Conservation (phyloP, 2,888 invertebrate genomes). For the Ophioninae sp. region DNA sequence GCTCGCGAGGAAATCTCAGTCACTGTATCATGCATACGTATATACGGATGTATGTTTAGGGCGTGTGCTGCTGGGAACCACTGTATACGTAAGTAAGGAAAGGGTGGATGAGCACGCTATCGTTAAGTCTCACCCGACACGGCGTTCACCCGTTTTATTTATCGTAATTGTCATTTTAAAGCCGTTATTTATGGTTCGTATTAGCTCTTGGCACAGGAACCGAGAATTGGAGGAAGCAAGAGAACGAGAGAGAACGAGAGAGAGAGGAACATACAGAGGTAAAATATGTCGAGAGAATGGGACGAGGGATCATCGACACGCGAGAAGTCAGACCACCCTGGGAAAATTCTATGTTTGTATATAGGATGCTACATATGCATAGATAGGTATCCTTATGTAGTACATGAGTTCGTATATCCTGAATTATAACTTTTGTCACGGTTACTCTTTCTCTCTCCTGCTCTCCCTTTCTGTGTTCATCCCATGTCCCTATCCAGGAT, state of each 20-base stretch:
- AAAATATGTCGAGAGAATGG: constrained; percentile 33
- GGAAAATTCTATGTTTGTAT: constrained; percentile 38
- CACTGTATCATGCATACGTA: constrained; percentile 1
- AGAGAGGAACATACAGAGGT: constrained; percentile 19
- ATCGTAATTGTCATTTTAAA: constrained; percentile 64
- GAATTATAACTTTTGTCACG: constrained; percentile 60
- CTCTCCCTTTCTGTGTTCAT: background rate
- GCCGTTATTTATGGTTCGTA: constrained; percentile 61
- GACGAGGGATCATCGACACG: constrained; percentile 62
- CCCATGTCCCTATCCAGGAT: background rate
- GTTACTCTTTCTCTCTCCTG: background rate
- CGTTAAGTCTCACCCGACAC: constrained; percentile 50
- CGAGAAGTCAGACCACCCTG: constrained; percentile 54
- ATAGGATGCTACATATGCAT: constrained; percentile 13
- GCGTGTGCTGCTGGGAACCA: constrained; percentile 22
- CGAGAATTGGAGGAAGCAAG: constrained; percentile 7
- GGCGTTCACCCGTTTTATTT: constrained; percentile 58
- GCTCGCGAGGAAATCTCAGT: constrained; percentile 44
- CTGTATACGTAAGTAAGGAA: constrained; percentile 23
- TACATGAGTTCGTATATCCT: constrained; percentile 28
- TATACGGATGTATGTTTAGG: background rate
- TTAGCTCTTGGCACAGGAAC: constrained; percentile 44
- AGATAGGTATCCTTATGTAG: constrained; percentile 9
- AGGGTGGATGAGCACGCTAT: constrained; percentile 46
- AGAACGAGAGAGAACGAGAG: background rate